A percentile compares a stretch with the other conserved stretches of the same genome.
Conservation (phyloP, 1,140 invertebrate genomes). For the Pteromalus puparum region DNA sequence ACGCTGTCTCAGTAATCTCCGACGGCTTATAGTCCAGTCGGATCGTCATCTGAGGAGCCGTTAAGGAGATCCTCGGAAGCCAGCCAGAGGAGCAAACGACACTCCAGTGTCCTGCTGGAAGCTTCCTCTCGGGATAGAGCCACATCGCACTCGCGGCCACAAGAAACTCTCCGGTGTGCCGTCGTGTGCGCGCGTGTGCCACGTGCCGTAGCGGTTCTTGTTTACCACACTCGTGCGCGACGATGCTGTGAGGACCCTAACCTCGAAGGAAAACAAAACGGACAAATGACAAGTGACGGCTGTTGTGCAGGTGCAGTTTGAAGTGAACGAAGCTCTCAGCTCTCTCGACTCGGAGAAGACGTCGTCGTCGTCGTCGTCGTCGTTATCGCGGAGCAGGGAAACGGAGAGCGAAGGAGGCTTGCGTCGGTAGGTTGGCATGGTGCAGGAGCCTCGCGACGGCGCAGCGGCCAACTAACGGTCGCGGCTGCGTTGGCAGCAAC, state of each 20-base stretch:
- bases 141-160: conserved; percentile 16
- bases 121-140: not conserved
- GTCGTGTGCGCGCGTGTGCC: not conserved
- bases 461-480: conserved; percentile 35
- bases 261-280: not conserved
- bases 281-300: not conserved
- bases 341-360: too few relatives aligned
- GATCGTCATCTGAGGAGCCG: not conserved
- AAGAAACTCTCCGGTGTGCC: not conserved
- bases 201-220: not conserved
- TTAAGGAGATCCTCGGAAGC: not conserved
- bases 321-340: not conserved
- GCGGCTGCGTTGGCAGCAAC: conserved; percentile 8
- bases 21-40: not conserved
- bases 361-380: too few relatives aligned
- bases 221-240: not conserved
- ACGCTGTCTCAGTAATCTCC: not conserved
- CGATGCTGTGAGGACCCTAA: not conserved
- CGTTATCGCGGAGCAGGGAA: too few relatives aligned
- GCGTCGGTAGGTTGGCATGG: conserved; percentile 32
- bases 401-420: not conserved
- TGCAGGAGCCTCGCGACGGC: conserved; percentile 34
- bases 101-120: conserved; percentile 52
- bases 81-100: conserved; percentile 55
- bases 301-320: not conserved